Base-by-base conservation (phyloP, 2,888 invertebrate genomes). In the Tachina lurida region DNA sequence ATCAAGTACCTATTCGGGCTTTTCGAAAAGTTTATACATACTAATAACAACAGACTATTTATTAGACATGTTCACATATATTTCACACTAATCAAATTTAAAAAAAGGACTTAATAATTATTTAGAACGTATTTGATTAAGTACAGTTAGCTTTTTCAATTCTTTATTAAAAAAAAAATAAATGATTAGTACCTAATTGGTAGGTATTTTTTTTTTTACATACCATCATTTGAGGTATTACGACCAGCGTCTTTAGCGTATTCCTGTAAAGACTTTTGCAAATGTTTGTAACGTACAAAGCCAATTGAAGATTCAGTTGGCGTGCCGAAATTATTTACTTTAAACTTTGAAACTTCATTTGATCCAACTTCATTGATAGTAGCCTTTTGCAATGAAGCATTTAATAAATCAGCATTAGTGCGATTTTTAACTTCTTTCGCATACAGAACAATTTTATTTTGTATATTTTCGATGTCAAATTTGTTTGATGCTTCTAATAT, bases 281-380 rank as follows among this genome's bases (percentile, higher is more conserved):
- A 80, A 65, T 80, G 80, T 67, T 74, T 80, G 39, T 68, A 80
- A 45, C 74, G 80, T 45, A 65, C 65, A 65, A 80, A 65, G 15
- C 13, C n/a, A 22, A 58, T 45, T 13, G 67, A n/a, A 3, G 63
- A 15, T 10, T 77, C 60, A 17, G 10, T 19, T 58, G 1, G 5
- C 15, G 17, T 17, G 41, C 19, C 58, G 67, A 7, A 17, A 10
- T 63, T 31, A 5, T 60, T 47, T 31, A 31, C 2, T n/a, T 52
- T 15, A 9, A 7, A 31, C 15, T 12, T 10, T 19, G 49, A 8
- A 77, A 10, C 10, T 47, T 43, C 4, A 9, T 75, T 17, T 77
- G 19, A 1, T 8, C 15, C 52, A 17, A 0, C 3, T 52, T 22
- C 12, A 1, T 5, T 49, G 9, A 2, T 41, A 15, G 10, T 15